Base-by-base conservation (phyloP, 2,888 invertebrate genomes). In the Choristoneura rosaceana region DNA sequence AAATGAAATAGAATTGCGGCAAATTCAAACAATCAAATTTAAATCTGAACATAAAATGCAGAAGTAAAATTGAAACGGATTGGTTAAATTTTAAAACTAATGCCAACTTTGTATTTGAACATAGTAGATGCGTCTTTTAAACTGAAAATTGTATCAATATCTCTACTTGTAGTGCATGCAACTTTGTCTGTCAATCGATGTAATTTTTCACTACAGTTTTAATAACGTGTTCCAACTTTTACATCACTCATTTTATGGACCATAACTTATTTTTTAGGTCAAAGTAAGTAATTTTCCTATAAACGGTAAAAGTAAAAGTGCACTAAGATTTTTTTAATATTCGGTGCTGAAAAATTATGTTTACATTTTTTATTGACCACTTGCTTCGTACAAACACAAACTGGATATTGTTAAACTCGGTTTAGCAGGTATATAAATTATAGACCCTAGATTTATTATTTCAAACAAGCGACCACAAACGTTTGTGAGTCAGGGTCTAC, bases 51-150 rank as follows among this genome's bases (percentile, higher is more conserved):
- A 50, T 50, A 50, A n/a, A 50, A n/a, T 15, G 4, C 50, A 15
- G 17, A 52, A 17, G 17, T 52, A 25, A 25, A 25, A 25, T 52
- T 7, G 8, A 9, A 52, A 47, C 52, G 7, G 17, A 17, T 17
- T 17, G 3, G 52, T 17, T 14, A 15, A 8, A 7, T 52, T 52
- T 52, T 9, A 2, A 52, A 52, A 52, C 9, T 17, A 52, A 52
- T 52, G 17, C 17, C 52, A 52, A 52, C 52, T 52, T 52, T 17
- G 52, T 50, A 50, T 50, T 50, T 15, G n/a, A 50, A 50, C 9
- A 52, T 52, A 50, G 4, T 2, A 9, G 2, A 17, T 17, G 52
- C 17, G 52, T 9, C 15, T 17, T 17, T 52, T 2, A 17, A 15
- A 52, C 52, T 17, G 0, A n/a, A 52, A 52, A 8, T 17, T 8